These are phyloP conservation scores for Diprion similis DNA, from an alignment of 1,140 invertebrate genomes.

Conservation along the genomic window DNA sequence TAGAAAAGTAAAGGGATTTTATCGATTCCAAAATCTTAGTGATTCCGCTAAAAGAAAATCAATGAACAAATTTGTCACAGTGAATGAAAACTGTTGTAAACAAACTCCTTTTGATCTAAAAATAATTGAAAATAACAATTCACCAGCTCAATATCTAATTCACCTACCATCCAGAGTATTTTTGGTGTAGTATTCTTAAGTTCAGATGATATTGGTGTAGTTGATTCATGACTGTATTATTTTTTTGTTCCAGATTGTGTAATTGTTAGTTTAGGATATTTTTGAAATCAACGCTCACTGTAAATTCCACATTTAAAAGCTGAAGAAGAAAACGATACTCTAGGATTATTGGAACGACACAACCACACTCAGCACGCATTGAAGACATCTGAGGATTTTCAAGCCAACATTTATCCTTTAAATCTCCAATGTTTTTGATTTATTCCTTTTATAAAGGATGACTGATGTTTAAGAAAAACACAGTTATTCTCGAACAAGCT, in stretches of 20 bases:
- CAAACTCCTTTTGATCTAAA: too few species aligned
- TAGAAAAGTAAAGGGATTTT: too few species aligned
- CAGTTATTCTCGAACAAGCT: constrained; percentile 43
- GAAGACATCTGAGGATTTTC: constrained; percentile 89
- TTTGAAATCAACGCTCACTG: constrained; percentile 61
- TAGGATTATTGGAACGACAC: constrained; percentile 66
- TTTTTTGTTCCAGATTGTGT: constrained; percentile 76
- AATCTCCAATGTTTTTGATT: constrained; percentile 56
- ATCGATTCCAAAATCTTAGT: too few species aligned
- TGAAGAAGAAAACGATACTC: constrained; percentile 60
- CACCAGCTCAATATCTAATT: too few species aligned
- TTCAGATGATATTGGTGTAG: neutral
- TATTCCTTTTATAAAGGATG: constrained; percentile 54
- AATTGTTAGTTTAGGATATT: constrained; percentile 77
- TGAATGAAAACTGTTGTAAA: too few species aligned
- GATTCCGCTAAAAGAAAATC: too few species aligned
- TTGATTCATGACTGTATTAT: neutral
- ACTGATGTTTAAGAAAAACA: constrained; percentile 52
- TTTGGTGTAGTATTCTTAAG: too few species aligned
- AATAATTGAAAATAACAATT: too few species aligned
- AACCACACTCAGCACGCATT: constrained; percentile 86
- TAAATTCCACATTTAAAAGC: constrained; percentile 67
- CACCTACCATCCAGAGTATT: too few species aligned
- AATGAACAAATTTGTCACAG: too few species aligned
- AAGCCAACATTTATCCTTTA: constrained; percentile 61